These are phyloP conservation scores for Spatulosminthurus flaviceps DNA, from an alignment of 2,888 invertebrate genomes.

Conservation along the genomic window DNA sequence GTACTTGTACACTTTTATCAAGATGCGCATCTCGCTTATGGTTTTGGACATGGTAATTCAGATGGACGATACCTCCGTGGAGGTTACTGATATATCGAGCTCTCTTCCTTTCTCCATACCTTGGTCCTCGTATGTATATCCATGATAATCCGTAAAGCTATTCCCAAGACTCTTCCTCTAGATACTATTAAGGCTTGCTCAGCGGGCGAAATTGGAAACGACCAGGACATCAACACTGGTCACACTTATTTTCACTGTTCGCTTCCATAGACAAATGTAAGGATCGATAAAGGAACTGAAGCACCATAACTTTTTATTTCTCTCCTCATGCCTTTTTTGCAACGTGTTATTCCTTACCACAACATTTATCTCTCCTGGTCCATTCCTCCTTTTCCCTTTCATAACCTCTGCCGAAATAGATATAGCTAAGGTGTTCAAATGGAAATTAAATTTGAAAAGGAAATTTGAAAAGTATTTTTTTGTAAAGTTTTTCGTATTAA, in stretches of 20 bases:
- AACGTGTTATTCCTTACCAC: conserved; percentile 2
- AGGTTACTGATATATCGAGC: no score
- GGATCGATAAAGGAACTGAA: background rate
- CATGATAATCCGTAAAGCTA: no score
- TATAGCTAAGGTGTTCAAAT: background rate
- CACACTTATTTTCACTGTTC: conserved; percentile 12
- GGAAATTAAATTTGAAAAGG: no score
- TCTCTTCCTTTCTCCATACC: no score
- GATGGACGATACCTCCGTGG: background rate
- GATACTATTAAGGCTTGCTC: background rate
- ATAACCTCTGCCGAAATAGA: background rate
- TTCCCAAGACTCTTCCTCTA: no score
- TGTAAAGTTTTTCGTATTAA: no score
- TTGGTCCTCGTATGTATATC: no score
- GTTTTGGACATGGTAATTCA: conserved; percentile 14
- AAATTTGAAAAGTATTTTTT: no score
- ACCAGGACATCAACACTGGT: conserved; percentile 18
- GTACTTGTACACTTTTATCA: background rate
- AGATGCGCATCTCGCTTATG: conserved; percentile 2
- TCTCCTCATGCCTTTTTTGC: background rate
- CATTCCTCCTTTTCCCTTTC: background rate
- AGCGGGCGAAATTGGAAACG: conserved; percentile 8
- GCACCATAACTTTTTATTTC: conserved; percentile 18
- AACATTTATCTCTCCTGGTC: background rate
- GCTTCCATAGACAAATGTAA: conserved; percentile 4